Percentiles rank a stretch among this genome's conserved stretches.
These are phyloP conservation scores for Tolmerus cingulatus DNA, from an alignment of 2,888 invertebrate species.

Conservation along the genomic window DNA sequence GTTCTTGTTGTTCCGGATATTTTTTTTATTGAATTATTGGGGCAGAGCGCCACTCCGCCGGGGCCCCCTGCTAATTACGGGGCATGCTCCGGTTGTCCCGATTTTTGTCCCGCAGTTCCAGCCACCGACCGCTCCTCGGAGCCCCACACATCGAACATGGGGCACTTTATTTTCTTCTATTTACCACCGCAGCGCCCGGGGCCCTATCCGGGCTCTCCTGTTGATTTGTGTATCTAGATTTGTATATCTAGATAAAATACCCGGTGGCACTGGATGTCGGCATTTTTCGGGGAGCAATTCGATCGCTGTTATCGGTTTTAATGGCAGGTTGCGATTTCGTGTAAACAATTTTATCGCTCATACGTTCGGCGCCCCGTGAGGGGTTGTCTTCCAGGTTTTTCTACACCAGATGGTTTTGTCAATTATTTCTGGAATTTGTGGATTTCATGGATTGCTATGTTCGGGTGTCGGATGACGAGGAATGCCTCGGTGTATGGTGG, in stretches of 20 bases:
- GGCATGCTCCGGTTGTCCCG: background rate
- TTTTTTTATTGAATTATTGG: background rate
- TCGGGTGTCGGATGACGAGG: background rate
- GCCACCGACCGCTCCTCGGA: background rate
- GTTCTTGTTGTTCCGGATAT: background rate
- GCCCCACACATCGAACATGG: background rate
- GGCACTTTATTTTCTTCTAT: background rate
- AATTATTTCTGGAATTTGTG: background rate
- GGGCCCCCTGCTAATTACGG: background rate
- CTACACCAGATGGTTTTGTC: background rate
- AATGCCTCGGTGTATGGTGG: background rate
- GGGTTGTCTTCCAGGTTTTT: background rate
- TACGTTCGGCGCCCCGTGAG: background rate
- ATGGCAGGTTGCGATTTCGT: background rate
- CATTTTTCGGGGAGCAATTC: background rate
- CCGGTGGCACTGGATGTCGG: background rate
- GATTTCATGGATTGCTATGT: background rate
- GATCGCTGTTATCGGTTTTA: background rate
- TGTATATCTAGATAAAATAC: background rate
- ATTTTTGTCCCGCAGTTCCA: background rate
- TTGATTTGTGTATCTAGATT: background rate
- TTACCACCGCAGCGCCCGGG: background rate
- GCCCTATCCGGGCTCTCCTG: background rate
- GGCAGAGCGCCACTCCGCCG: background rate
- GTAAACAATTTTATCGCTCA: background rate